phyloP scores from a whole-genome alignment of 2,797 vertebrate species.

The Neopelma chrysocephalum region DNA sequence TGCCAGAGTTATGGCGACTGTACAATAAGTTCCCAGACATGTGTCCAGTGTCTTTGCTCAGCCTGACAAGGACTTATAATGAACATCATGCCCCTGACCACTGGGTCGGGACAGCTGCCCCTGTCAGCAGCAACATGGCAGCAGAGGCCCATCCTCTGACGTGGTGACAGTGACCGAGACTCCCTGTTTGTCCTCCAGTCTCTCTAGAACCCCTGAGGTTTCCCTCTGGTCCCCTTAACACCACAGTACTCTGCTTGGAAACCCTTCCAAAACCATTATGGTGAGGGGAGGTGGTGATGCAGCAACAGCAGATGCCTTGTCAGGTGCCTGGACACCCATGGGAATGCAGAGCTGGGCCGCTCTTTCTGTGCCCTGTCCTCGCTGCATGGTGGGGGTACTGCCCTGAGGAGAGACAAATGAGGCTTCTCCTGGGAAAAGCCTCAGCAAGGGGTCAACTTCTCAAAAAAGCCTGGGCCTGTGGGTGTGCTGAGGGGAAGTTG shows the following conservation, averaged over 20 bases:
- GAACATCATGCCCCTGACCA: too few species aligned
- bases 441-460: neutral
- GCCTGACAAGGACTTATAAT: too few species aligned
- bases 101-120: too few species aligned
- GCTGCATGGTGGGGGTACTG: accelerated
- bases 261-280: neutral
- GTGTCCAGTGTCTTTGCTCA: too few species aligned
- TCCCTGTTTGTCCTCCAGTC: neutral
- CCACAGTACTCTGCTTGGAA: neutral
- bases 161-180: neutral
- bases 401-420: neutral
- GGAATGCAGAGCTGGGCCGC: accelerated
- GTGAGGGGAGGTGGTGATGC: neutral
- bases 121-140: too few species aligned
- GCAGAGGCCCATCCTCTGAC: too few species aligned
- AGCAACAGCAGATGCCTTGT: accelerated
- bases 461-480: neutral
- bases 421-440: neutral
- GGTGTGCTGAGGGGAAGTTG: neutral
- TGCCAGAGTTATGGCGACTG: neutral
- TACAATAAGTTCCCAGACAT: neutral
- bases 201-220: neutral
- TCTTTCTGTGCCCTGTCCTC: neutral
- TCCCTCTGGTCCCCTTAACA: neutral
- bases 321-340: neutral